These are phyloP conservation scores for Eucidaris tribuloides DNA, from an alignment of 35 echinoderm and acorn worm genomes.

Conservation along the genomic window DNA sequence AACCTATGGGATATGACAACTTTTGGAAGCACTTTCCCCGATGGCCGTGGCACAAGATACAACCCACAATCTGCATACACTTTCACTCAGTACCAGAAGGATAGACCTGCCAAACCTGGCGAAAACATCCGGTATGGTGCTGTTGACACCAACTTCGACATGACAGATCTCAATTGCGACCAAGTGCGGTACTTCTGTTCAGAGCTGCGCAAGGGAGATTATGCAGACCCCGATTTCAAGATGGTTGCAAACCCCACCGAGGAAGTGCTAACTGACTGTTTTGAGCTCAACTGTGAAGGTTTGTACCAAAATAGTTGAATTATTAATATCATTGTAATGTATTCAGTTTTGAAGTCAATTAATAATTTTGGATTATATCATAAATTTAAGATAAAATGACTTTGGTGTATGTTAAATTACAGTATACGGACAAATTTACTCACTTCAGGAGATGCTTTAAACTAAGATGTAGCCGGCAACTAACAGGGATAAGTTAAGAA, in stretches of 20 bases:
- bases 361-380: too few species aligned
- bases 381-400: too few species aligned
- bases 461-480: too few species aligned
- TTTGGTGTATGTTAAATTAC: too few species aligned
- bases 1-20: conserved; percentile 79
- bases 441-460: too few species aligned
- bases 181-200: conserved; percentile 77
- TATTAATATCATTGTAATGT: too few species aligned
- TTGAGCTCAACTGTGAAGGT: conserved; percentile 76
- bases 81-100: conserved; percentile 53
- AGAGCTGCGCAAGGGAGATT: conserved; percentile 66
- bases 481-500: too few species aligned
- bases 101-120: conserved; percentile 57
- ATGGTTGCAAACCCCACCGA: conserved; percentile 51
- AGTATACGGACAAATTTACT: too few species aligned
- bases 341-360: too few species aligned
- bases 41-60: conserved; percentile 38
- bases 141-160: conserved; percentile 73
- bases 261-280: conserved; percentile 34
- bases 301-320: neutral
- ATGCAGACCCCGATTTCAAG: conserved; percentile 66
- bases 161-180: conserved; percentile 78
- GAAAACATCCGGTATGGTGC: conserved; percentile 63
- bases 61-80: conserved; percentile 31
- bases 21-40: conserved; percentile 54